phyloP scores from a whole-genome alignment of 2,797 vertebrate genomes.

The Denticeps clupeoides region DNA sequence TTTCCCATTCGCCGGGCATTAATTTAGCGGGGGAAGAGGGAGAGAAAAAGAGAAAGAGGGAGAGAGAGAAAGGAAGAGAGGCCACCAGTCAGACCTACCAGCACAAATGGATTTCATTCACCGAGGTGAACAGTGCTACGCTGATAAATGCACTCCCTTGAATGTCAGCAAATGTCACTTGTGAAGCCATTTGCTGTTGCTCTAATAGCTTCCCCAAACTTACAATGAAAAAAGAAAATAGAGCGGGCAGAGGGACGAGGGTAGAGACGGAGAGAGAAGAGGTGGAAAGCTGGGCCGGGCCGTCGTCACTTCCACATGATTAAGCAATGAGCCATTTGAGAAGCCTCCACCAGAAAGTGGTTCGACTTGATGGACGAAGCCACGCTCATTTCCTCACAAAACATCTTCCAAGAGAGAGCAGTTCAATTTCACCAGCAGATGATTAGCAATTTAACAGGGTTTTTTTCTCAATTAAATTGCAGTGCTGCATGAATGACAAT shows the following conservation, averaged over 20 bases:
- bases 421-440: no score
- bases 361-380: constrained; percentile 76
- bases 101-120: constrained; percentile 89
- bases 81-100: constrained; percentile 78
- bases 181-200: constrained; percentile 95
- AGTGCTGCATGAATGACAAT: no score
- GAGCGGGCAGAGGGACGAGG: constrained; percentile 44
- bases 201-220: constrained; percentile 80
- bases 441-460: no score
- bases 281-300: constrained; percentile 58
- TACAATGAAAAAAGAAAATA: constrained; percentile 70
- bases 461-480: no score
- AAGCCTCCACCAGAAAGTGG: constrained; percentile 77
- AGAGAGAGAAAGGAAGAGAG: constrained; percentile 34
- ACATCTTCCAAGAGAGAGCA: background rate
- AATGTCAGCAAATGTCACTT: constrained; percentile 99
- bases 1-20: constrained; percentile 86
- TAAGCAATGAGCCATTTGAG: constrained; percentile 87
- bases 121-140: constrained; percentile 84
- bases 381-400: constrained; percentile 15
- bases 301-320: constrained; percentile 87
- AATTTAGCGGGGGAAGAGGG: constrained; percentile 60
- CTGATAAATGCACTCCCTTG: constrained; percentile 97
- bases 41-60: constrained; percentile 17
- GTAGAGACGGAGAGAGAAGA: constrained; percentile 29